These are phyloP conservation scores for Pseudorhiza aurosa DNA, from an alignment of 30 jellyfish, hydroid and myxozoan genomes.

Conservation along the genomic window DNA sequence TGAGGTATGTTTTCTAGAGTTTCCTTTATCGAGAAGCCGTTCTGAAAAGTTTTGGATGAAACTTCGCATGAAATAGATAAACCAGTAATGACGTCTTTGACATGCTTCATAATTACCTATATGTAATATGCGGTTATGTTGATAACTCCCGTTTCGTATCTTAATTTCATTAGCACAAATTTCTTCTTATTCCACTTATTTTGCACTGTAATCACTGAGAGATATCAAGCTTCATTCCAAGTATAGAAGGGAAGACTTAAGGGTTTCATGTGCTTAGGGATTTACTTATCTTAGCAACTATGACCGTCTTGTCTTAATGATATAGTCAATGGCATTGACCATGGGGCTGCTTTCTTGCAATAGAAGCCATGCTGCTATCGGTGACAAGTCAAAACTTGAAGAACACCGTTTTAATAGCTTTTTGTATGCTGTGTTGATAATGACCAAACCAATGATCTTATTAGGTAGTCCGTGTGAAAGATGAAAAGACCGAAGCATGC, in stretches of 20 bases:
- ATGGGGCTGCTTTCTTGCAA: neutral
- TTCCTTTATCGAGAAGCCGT: too few species aligned
- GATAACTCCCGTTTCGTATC: neutral
- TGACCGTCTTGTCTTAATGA: too few species aligned
- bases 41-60: too few species aligned
- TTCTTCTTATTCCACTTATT: neutral
- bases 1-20: conserved; percentile 49
- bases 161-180: neutral
- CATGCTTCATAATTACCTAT: too few species aligned
- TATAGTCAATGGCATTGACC: neutral
- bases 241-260: too few species aligned
- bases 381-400: neutral
- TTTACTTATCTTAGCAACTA: too few species aligned
- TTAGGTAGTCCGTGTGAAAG: conserved; percentile 29
- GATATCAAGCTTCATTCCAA: too few species aligned
- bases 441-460: neutral
- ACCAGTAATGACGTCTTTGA: too few species aligned
- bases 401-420: neutral
- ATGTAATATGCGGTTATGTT: too few species aligned
- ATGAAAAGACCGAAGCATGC: conserved; percentile 38
- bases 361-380: neutral
- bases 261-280: too few species aligned
- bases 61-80: too few species aligned
- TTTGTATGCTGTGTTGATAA: neutral
- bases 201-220: neutral